phyloP scores from a whole-genome alignment of 2,797 vertebrate species.

The Schizopygopsis pylzovi region DNA sequence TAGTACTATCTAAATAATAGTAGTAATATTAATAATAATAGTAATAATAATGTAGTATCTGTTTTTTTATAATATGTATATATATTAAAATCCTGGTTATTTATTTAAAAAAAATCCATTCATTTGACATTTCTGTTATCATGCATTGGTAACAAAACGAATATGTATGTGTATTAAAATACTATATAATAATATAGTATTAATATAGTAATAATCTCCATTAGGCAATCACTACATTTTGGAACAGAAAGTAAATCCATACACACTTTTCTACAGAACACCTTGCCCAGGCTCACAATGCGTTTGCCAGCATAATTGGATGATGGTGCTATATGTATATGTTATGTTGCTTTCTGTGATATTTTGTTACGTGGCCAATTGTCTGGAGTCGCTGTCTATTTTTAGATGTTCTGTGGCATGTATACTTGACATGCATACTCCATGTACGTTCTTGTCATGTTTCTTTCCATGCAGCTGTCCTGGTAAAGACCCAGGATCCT shows the following conservation, averaged over 20 bases:
- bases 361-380: slow-evolving; percentile 1
- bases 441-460: not conserved
- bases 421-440: not conserved
- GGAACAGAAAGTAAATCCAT: not conserved
- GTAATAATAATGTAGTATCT: not conserved
- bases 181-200: too few relatives aligned
- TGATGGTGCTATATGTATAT: not conserved
- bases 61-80: not conserved
- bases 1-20: not conserved
- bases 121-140: not conserved
- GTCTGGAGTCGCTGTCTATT: not conserved
- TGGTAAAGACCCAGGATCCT: not conserved
- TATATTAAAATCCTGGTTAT: not conserved
- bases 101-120: not conserved
- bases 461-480: slow-evolving; percentile 13
- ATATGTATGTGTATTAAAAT: not conserved
- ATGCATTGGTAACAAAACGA: not conserved
- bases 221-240: not conserved
- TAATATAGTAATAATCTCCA: not conserved
- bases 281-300: not conserved
- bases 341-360: not conserved
- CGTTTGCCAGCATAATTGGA: not conserved
- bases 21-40: not conserved
- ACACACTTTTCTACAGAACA: not conserved
- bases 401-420: slow-evolving; percentile 12